These are phyloP conservation scores for Drosophila cardini DNA, from an alignment of 1,140 invertebrate species.

Conservation along the genomic window DNA sequence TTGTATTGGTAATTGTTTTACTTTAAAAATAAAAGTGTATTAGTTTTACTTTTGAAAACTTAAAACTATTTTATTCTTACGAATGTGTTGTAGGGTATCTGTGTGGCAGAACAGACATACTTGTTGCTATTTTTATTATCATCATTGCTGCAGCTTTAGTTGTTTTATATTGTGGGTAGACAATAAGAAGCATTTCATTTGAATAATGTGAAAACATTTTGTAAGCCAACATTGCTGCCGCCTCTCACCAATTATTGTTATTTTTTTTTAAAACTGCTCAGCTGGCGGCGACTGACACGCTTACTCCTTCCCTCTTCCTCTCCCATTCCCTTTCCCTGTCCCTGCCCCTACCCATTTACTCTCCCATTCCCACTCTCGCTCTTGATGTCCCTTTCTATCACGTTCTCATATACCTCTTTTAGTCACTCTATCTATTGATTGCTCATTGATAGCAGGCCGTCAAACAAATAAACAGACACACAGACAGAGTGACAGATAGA, in stretches of 20 bases:
- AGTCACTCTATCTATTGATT: slow-evolving; percentile 49
- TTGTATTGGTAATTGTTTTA: too few species aligned
- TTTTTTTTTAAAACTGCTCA: slow-evolving; percentile 41
- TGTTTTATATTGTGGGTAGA: slow-evolving; percentile 52
- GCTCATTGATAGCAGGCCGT: slow-evolving; percentile 52
- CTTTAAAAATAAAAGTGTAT: too few species aligned
- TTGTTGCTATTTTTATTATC: slow-evolving; percentile 21
- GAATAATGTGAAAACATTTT: slow-evolving; percentile 78
- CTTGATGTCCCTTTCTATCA: neutral
- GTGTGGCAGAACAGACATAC: neutral
- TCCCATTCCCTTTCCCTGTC: neutral
- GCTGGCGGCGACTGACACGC: slow-evolving; percentile 10
- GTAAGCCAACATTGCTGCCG: slow-evolving; percentile 43
- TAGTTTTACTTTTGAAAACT: too few species aligned
- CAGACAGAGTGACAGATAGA: neutral
- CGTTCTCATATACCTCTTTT: slow-evolving; percentile 28
- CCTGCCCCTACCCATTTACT: neutral
- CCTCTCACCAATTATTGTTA: slow-evolving; percentile 27
- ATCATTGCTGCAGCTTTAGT: slow-evolving; percentile 35
- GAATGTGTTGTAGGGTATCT: too few species aligned
- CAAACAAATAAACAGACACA: slow-evolving; percentile 1
- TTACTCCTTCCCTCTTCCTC: neutral
- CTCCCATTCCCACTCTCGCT: neutral
- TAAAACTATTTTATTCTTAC: too few species aligned
- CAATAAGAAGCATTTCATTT: slow-evolving; percentile 79